Evolutionary conservation across 2,797 vertebrate species (phyloP).

Genomic region (Anniella stebbinsi): DNA sequence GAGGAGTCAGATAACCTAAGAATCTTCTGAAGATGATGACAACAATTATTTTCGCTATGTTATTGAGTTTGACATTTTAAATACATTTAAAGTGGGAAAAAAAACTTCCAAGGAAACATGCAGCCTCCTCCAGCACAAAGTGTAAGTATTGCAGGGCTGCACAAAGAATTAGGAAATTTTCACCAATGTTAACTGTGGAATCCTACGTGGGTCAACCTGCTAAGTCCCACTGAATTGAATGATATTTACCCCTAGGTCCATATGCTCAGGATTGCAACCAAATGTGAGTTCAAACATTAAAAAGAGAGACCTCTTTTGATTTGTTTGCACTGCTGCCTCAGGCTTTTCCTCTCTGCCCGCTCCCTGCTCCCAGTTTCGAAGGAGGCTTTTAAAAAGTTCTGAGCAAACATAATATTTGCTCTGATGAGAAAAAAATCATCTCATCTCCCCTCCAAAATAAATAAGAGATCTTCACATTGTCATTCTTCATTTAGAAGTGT

Average conservation of each 20-base stretch:
- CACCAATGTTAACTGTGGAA: conserved; percentile 4
- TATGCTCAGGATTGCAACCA: conserved; percentile 16
- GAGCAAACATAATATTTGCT: conserved; percentile 41
- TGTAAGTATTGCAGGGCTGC: background rate
- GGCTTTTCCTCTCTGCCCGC: background rate
- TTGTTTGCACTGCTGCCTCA: background rate
- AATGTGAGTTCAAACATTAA: conserved; percentile 30
- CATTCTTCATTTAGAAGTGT: conserved; percentile 26
- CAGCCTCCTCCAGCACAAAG: background rate
- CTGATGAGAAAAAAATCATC: background rate
- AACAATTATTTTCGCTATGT: conserved; percentile 10
- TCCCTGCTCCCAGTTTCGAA: background rate
- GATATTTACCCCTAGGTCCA: background rate
- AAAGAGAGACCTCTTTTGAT: conserved; percentile 20
- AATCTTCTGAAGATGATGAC: conserved; percentile 5
- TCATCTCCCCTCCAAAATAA: conserved; percentile 30
- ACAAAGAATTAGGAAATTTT: conserved; percentile 42
- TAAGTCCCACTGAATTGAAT: background rate
- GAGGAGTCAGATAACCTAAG: conserved; percentile 10
- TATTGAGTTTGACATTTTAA: conserved; percentile 17
- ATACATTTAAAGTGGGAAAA: background rate
- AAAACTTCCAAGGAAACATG: conserved; percentile 12
- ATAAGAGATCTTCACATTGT: conserved; percentile 29
- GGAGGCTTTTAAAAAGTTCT: conserved; percentile 31
- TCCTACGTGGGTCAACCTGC: background rate